A percentile compares a stretch with the other conserved stretches of the same genome.
These are phyloP conservation scores for Cantharis lateralis DNA, from an alignment of 2,888 invertebrate genomes.

Conservation along the genomic window DNA sequence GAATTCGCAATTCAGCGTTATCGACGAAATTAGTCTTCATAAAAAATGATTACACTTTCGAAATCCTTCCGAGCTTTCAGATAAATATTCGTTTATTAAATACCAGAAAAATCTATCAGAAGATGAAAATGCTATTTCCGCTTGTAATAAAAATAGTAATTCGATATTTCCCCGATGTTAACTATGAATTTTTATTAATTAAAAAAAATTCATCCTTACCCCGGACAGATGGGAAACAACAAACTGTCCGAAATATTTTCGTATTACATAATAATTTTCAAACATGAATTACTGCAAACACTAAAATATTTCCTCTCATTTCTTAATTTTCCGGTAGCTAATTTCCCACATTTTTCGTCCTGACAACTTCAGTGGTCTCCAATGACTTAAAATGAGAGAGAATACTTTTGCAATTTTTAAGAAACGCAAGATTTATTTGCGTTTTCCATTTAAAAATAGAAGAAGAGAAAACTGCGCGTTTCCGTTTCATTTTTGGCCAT, in stretches of 20 bases:
- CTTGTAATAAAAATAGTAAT: background rate
- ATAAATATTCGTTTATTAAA: background rate
- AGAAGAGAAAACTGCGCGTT: background rate
- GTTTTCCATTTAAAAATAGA: background rate
- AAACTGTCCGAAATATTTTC: too few species aligned
- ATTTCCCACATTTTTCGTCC: background rate
- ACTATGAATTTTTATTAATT: background rate
- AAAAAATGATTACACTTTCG: background rate
- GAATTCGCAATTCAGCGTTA: background rate
- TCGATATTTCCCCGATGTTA: background rate
- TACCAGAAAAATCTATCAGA: background rate
- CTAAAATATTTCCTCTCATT: background rate
- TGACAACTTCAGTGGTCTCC: background rate
- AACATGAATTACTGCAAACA: background rate
- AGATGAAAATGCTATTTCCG: background rate
- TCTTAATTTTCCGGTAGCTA: background rate
- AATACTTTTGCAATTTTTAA: background rate
- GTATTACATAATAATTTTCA: background rate
- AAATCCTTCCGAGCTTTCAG: background rate
- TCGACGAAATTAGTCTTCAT: background rate
- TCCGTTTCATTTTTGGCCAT: background rate
- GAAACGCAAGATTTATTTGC: background rate
- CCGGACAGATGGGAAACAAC: too few species aligned
- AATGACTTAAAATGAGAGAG: background rate
- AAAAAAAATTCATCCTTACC: background rate